Evolutionary conservation across 92 coral and sea anemone species (phyloP), one percentile per base, ranked within the genome.

Genomic region (Siderastrea radians): DNA sequence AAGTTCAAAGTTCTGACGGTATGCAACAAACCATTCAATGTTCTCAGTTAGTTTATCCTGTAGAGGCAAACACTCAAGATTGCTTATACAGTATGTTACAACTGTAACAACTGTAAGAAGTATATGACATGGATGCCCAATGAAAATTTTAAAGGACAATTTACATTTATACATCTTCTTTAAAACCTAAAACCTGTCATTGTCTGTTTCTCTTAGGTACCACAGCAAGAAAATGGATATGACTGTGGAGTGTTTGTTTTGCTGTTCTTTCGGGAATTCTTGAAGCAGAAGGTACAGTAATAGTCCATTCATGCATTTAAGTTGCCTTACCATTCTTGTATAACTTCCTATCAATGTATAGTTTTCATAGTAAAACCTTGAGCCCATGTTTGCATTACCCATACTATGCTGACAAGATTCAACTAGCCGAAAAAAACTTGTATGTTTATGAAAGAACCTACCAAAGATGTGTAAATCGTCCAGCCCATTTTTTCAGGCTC

Each of bases 141-240:
- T 26, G 38, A 26, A 26, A 26, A 26, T 26, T 26, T 26, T 26
- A 26, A 26, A 26, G 57, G 17, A 13, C 38, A 43, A 48, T 72
- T 72, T 8, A 72, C 2, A 0, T 72, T 1, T n/a, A 1, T 72
- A 4, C 3, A 49, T 72, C 49, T 72, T 49, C 60, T 3, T 43
- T 50, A 16, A 72, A 3, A 12, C n/a, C 12, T 6, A 16, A 9
- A 48, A 13, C 77, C 2, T 13, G 12, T 47, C 47, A 72, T 48
- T 48, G 48, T 7, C 38, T 50, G 48, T 44, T 5, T 48, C 45
- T 45, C 60, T 1, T 58, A 49, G 77, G 60, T 72, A 6, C 77
- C 77, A 15, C 58, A 72, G 57, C 77, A 72, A 49, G 77, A 49
- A 72, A 72, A 72, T 72, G 77, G 77, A 6, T 72, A 50, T 10